These are phyloP conservation scores for Drosophila yooni DNA, from an alignment of 2,888 invertebrate species.

Conservation along the genomic window DNA sequence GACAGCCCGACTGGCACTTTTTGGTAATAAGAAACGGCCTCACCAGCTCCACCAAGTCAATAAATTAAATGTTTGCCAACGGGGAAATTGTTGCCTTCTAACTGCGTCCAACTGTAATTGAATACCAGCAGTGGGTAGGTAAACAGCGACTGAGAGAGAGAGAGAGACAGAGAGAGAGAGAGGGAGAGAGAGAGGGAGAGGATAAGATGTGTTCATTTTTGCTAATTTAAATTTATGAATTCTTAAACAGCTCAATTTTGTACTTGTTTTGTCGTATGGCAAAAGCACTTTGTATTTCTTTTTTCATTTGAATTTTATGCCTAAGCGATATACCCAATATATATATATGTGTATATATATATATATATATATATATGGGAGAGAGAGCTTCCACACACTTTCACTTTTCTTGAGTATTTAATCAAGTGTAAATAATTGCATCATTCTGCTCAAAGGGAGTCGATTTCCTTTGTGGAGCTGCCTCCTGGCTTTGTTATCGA, in stretches of 20 bases:
- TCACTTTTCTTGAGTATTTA: slow-evolving; percentile 79
- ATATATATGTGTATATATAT: not conserved
- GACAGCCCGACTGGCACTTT: slow-evolving; percentile 48
- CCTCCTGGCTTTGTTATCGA: slow-evolving; percentile 42
- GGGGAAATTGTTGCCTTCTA: slow-evolving; percentile 11
- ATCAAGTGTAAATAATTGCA: slow-evolving; percentile 79
- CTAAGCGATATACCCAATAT: not conserved
- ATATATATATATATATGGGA: not conserved
- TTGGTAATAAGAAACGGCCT: slow-evolving; percentile 61
- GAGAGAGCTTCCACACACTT: slow-evolving; percentile 65
- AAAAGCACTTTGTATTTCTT: slow-evolving; percentile 11
- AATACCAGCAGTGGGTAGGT: slow-evolving; percentile 49
- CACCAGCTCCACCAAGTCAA: slow-evolving; percentile 44
- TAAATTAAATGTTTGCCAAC: slow-evolving; percentile 57
- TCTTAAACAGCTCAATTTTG: slow-evolving; percentile 68
- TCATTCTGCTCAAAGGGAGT: slow-evolving; percentile 78
- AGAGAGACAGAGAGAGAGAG: not conserved
- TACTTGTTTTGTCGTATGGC: slow-evolving; percentile 20
- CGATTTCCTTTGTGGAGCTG: slow-evolving; percentile 72
- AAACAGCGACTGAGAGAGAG: not conserved
- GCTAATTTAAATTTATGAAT: slow-evolving; percentile 80
- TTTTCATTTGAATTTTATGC: slow-evolving; percentile 20
- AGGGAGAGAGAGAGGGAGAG: not conserved
- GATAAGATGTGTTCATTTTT: slow-evolving; percentile 62
- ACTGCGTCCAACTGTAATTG: slow-evolving; percentile 41